These are phyloP conservation scores for Mesocentrotus franciscanus DNA, from an alignment of 53 echinoderm and acorn worm genomes.

Conservation along the genomic window DNA sequence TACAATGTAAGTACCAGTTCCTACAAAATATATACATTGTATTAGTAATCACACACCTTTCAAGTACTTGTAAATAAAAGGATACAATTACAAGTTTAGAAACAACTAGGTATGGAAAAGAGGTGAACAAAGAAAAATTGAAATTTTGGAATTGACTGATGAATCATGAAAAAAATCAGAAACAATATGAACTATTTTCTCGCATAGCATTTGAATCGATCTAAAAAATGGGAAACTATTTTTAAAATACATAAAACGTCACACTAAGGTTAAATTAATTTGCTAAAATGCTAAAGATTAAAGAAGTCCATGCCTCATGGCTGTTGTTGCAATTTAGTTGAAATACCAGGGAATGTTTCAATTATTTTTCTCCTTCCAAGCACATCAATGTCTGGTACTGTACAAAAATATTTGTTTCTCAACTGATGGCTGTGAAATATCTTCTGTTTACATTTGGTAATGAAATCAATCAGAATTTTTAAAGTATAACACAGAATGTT, in stretches of 20 bases:
- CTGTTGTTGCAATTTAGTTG: background rate
- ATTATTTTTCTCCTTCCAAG: background rate
- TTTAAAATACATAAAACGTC: background rate
- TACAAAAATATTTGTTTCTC: background rate
- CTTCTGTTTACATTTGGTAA: too few species aligned
- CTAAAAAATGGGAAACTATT: too few species aligned
- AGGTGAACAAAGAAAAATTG: too few species aligned
- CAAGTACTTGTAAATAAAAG: background rate
- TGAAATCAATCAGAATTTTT: background rate
- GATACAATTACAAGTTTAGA: too few species aligned
- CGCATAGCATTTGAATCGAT: background rate
- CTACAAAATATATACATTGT: too few species aligned
- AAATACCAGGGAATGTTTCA: constrained; percentile 8
- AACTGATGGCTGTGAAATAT: background rate
- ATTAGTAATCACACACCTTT: background rate
- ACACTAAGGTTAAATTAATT: background rate
- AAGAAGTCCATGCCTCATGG: background rate
- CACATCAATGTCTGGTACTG: background rate
- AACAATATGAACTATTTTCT: background rate
- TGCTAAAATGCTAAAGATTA: background rate
- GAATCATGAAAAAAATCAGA: too few species aligned
- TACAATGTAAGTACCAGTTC: too few species aligned
- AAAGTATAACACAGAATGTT: too few species aligned
- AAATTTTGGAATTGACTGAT: too few species aligned
- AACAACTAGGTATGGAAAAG: too few species aligned